Conservation (phyloP, 2,113 vertebrate species). For the Coptodon bakossiorum region DNA sequence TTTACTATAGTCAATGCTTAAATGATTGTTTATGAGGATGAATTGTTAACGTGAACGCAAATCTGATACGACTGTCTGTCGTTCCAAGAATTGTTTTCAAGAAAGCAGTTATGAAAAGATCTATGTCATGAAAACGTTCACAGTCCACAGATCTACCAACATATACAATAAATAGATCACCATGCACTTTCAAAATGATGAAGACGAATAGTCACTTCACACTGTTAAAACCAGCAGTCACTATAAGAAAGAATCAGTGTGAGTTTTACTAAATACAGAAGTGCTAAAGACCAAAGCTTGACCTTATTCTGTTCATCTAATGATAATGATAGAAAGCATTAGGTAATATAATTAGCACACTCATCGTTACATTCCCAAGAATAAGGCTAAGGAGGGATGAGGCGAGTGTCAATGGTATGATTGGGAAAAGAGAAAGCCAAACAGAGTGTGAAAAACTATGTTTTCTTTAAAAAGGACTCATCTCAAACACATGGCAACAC, state of each 20-base stretch:
- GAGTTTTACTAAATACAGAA: background rate
- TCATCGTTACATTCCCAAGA: background rate
- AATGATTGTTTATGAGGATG: background rate
- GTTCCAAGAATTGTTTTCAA: background rate
- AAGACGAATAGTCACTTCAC: background rate
- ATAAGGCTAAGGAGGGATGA: too few relatives aligned
- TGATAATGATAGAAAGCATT: background rate
- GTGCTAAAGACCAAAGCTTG: background rate
- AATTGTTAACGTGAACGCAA: rapidly evolving
- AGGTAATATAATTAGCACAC: background rate
- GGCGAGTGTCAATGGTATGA: too few relatives aligned
- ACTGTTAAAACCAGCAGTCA: background rate
- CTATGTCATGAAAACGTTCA: background rate
- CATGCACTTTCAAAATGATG: background rate
- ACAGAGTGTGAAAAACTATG: too few relatives aligned
- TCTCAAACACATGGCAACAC: too few relatives aligned
- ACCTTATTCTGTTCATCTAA: background rate
- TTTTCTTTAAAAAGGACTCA: too few relatives aligned
- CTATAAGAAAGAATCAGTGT: background rate
- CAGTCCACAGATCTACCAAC: background rate
- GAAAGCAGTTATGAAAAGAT: background rate
- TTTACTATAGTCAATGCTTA: background rate
- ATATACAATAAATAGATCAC: background rate
- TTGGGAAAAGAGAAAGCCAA: too few relatives aligned
- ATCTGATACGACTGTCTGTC: rapidly evolving